Conservation (phyloP, 2,888 invertebrate genomes). For the Trissolcus brochymenae region DNA sequence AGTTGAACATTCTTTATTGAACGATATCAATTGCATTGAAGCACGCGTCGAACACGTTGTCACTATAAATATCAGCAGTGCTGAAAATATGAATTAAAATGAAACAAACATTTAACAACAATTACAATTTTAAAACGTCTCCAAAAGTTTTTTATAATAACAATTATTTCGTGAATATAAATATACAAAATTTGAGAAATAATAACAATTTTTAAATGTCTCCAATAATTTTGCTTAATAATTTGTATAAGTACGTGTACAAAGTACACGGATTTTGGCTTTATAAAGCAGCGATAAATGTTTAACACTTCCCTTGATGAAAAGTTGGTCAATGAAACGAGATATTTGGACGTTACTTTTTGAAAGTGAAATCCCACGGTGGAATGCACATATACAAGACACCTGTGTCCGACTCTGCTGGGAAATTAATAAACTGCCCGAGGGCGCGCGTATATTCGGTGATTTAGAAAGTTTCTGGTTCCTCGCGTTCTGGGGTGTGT, state of each 20-base stretch:
- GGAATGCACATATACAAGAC: slow-evolving; percentile 34
- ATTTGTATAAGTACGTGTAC: too few relatives aligned
- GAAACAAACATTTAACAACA: too few relatives aligned
- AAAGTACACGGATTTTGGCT: slow-evolving; percentile 20
- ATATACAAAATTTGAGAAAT: too few relatives aligned
- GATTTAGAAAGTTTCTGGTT: slow-evolving; percentile 59
- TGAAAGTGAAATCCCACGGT: slow-evolving; percentile 56
- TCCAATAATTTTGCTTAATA: too few relatives aligned
- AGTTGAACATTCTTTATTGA: slow-evolving; percentile 24
- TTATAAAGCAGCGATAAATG: slow-evolving; percentile 7
- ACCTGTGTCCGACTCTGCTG: slow-evolving; percentile 55
- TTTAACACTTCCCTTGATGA: slow-evolving; percentile 39
- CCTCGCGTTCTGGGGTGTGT: slow-evolving; percentile 49
- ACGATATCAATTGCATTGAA: slow-evolving; percentile 30
- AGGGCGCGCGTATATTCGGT: slow-evolving; percentile 47
- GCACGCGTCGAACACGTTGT: slow-evolving; percentile 25
- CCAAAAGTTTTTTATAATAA: too few relatives aligned
- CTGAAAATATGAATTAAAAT: slow-evolving; percentile 23
- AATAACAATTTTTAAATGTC: too few relatives aligned
- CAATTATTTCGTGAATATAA: too few relatives aligned
- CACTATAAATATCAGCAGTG: slow-evolving; percentile 21
- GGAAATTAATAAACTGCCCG: slow-evolving; percentile 59
- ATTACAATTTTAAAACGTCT: neutral
- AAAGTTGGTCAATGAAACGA: slow-evolving; percentile 57
- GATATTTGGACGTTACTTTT: slow-evolving; percentile 53